These are phyloP conservation scores for Edolisoma coerulescens DNA, from an alignment of 2,113 vertebrate species.

Conservation along the genomic window DNA sequence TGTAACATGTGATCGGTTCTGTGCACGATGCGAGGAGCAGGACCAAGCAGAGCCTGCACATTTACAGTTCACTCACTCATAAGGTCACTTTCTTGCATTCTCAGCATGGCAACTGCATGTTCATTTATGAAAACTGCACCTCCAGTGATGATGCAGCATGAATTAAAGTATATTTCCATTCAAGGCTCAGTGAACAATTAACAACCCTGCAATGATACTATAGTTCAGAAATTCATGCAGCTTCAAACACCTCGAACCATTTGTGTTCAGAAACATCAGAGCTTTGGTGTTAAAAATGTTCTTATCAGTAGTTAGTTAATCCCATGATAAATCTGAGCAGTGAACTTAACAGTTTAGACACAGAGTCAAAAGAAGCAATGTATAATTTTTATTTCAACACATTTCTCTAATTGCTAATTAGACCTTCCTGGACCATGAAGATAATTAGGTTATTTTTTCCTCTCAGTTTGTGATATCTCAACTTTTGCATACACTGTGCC, in stretches of 20 bases:
- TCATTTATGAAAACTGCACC: neutral
- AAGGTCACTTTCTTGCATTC: neutral
- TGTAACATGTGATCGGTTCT: neutral
- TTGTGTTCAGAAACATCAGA: constrained; percentile 11
- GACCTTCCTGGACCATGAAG: constrained; percentile 33
- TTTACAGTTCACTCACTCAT: neutral
- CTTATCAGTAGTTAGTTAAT: constrained; percentile 29
- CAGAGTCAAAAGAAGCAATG: constrained; percentile 19
- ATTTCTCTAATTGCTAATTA: constrained; percentile 46
- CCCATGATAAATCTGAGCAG: constrained; percentile 29
- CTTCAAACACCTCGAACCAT: constrained; percentile 14
- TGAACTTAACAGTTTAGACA: neutral
- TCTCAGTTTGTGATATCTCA: neutral
- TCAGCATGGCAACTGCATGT: rapidly evolving
- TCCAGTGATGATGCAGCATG: neutral
- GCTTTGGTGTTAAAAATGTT: neutral
- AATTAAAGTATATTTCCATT: neutral
- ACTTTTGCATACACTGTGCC: neutral
- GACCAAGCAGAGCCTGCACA: neutral
- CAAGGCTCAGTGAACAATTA: constrained; percentile 1
- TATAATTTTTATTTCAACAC: constrained; percentile 38
- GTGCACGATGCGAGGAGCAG: neutral
- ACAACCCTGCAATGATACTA: neutral
- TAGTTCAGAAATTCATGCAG: neutral
- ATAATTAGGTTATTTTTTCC: constrained; percentile 46